Base-by-base conservation (phyloP, 2,797 vertebrate species). In the Pipistrellus pipistrellus region DNA sequence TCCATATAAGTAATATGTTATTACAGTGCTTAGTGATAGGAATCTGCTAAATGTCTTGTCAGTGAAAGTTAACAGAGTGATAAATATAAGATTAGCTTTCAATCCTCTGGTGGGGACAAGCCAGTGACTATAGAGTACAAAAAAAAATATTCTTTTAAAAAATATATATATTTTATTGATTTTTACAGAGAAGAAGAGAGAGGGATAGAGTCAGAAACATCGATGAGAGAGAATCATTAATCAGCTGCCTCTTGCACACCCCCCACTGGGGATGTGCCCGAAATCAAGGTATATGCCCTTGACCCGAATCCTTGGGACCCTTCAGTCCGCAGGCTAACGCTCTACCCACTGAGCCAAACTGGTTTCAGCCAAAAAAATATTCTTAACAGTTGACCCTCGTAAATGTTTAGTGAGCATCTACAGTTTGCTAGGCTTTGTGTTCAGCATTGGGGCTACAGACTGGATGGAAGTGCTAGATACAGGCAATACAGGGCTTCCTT, bases 21-120 rank as follows among this genome's bases (percentile, higher is more conserved):
- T 76, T 55, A 25, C 11, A 44, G 35, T 68, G 25, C 38, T 69
- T 76, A 75, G 38, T 25, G 48, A 23, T 86, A 80, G 41, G 51
- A 89, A 62, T 64, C 83, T 91, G 35, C 51, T 69, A 66, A 88
- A 53, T 72, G 18, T 82, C 25, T 66, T 75, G 23, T 88, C 27
- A 53, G 41, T 93, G 41, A 57, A 73, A 77, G 17, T 46, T 85
- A 85, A 59, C 20, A 83, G 18, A 78, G 48, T 93, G 82, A 62
- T 94, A 78, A 75, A 27, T 86, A 17, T 18, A 93, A 95, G 44
- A 27, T 32, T 73, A 53, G 8, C 35, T 84, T 83, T 93, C 18
- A 69, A 44, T 84, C 9, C 27, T 73, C 30, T 80, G 46, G 27
- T 80, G 27, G 21, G 25, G 10, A 73, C 0, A 3, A 46, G n/a